Base-by-base conservation (phyloP, 2,113 vertebrate genomes). In the Otolemur garnettii region DNA sequence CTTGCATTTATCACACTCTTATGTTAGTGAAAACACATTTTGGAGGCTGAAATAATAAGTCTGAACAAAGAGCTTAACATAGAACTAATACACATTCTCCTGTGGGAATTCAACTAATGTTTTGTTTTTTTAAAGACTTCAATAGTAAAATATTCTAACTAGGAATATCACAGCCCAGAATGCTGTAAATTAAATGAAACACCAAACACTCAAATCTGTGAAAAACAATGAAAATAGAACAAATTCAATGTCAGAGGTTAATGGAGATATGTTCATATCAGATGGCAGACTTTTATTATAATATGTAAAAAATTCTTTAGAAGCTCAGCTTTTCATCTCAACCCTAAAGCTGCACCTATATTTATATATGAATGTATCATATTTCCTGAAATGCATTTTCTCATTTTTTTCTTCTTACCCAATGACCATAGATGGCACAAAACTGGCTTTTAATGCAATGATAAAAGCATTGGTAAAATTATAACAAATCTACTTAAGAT, bases 21-120 rank as follows among this genome's bases (percentile, higher is more conserved):
- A 87, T 53, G 45, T 98, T 98, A 98, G 98, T 97, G 87, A 97
- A 98, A 98, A 98, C 97, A 98, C 75, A 98, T 98, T 98, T 97
- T 96, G 88, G 91, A 98, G 91, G 69, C 95, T 97, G 97, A 96
- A 95, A 97, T 96, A 97, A 45, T 96, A 98, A 97, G 72, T 96
- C 57, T 93, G 96, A 98, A 97, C 81, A 97, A 97, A 96, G 82
- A 96, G 17, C 38, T 97, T 98, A 98, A 98, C 81, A 97, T 45
- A 95, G 82, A 98, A 96, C 93, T 97, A 96, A 95, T 96, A 92
- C 71, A 97, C 80, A 80, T 96, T 95, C 96, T 95, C 93, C 93
- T 98, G 78, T 26, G 38, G 96, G 94, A 98, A 97, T 93, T 94
- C 42, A 75, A 96, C 68, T 59, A 66, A 71, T 88, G 45, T 50